Evolutionary conservation across 2,888 invertebrate species (phyloP).

Genomic region (Rotaria macrura): DNA sequence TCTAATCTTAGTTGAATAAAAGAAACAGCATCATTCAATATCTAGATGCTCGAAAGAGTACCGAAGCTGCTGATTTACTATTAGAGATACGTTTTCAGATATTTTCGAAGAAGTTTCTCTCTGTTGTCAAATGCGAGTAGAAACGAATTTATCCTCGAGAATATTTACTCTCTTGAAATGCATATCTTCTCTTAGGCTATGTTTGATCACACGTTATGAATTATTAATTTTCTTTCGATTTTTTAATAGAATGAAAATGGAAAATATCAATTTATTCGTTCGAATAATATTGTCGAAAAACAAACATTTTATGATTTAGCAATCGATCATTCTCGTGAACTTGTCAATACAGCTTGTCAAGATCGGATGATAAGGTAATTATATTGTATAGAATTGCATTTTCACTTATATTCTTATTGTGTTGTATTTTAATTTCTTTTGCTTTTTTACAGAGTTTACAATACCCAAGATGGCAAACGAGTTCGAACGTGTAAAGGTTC

Average conservation of each 20-base stretch:
- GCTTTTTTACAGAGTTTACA: constrained; percentile 55
- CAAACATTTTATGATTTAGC: constrained; percentile 95
- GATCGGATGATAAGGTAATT: constrained; percentile 78
- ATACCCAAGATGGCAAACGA: constrained; percentile 75
- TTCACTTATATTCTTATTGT: background rate
- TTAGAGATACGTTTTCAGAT: too few species aligned
- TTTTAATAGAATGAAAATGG: background rate
- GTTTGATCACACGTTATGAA: too few species aligned
- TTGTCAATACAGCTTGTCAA: constrained; percentile 81
- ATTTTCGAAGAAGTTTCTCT: too few species aligned
- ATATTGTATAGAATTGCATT: background rate
- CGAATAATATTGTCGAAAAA: constrained; percentile 78
- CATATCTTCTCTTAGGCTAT: too few species aligned
- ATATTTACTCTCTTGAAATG: too few species aligned
- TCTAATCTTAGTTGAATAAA: too few species aligned
- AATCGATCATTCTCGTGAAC: constrained; percentile 62
- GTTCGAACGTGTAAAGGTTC: constrained; percentile 84
- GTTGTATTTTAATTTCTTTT: too few species aligned
- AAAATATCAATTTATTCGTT: constrained; percentile 56
- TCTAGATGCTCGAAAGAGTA: too few species aligned
- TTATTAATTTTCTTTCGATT: background rate
- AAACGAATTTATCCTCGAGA: too few species aligned
- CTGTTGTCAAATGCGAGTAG: too few species aligned
- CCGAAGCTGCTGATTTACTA: too few species aligned
- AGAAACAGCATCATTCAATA: too few species aligned